Evolutionary conservation across 1,140 invertebrate genomes (phyloP), one percentile per base, ranked within the genome.

Genomic region (Leucophenga varia): DNA sequence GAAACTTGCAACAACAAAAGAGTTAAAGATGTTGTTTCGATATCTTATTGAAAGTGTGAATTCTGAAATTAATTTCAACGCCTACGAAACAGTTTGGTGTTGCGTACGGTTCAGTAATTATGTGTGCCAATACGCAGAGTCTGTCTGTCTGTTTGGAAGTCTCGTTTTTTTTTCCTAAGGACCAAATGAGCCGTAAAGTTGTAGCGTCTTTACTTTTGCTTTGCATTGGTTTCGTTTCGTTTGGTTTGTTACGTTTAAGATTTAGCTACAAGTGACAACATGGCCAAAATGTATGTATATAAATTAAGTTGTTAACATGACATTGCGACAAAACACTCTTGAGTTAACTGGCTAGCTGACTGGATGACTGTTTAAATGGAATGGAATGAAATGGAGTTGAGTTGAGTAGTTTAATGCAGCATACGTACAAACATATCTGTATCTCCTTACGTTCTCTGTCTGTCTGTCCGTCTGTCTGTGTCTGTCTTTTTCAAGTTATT

Each of bases 231-330:
- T 13, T 37, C 6, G 35, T 37, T 37, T 38, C 34, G 36, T 25
- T 25, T 5, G 22, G 5, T 25, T 25, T 25, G 22, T 10, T n/a
- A 14, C 10, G 14, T 17, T 37, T 17, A 17, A 43, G 28, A 19
- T 21, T 19, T 46, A 37, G 43, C 51, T 49, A 34, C 31, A 34
- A 30, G 30, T 43, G 49, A 53, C 50, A 49, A 49, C 49, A 30
- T 53, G 57, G 46, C 49, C 57, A 53, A 54, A 57, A 57, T 49
- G 22, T 25, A 25, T 25, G 50, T 61, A 67, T 59, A 65, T 65
- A 65, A 65, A 65, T 65, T 65, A 65, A 65, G 63, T 65, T 65
- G 63, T 67, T 67, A 65, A 65, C 63, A 65, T 59, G 63, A 67
- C 63, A 67, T 53, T 49, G 55, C 63, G 53, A 63, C 60, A 63